Evolutionary conservation across 2,888 invertebrate genomes (phyloP), one percentile per base, ranked within the genome.

Genomic region (Agrotis exclamationis): DNA sequence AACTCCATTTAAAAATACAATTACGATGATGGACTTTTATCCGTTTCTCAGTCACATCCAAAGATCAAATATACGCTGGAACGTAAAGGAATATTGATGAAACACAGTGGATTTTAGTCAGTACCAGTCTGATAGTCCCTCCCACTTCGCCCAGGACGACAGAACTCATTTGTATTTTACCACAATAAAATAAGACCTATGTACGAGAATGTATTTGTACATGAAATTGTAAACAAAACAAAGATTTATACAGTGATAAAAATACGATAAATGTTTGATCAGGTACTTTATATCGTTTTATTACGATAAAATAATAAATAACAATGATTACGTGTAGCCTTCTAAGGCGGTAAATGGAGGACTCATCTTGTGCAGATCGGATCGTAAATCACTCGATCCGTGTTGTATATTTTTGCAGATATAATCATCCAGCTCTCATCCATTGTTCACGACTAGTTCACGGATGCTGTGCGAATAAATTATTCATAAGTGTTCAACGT

Each of bases 371-470:
- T 80, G 67, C 80, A 70, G 77, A 83, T 85, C 86, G 86, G 76
- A 83, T 85, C 86, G 86, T 94, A 94, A 93, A 94, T 93, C 92
- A 89, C 83, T 85, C 74, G 76, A 79, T 72, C 82, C 76, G 85
- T 88, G 86, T 84, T 89, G 33, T 33, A 87, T 89, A 88, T 87
- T 87, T 88, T 83, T 86, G 86, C 86, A 88, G 92, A 94, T 93
- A 91, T 86, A 89, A 93, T 94, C 92, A 88, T 88, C 83, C 79
- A 86, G 79, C 81, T 86, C 89, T 88, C 89, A 85, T 88, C 89
- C 86, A 92, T 94, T 94, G 95, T 94, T 92, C 89, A 92, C 90
- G 90, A 90, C 87, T 72, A 85, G 88, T 87, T 91, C 86, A 86
- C 91, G 90, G 91, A 93, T 93, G 89, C 89, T 87, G 84, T 82